Conservation (phyloP, 2,888 invertebrate species). For the Andricus quercusramuli region DNA sequence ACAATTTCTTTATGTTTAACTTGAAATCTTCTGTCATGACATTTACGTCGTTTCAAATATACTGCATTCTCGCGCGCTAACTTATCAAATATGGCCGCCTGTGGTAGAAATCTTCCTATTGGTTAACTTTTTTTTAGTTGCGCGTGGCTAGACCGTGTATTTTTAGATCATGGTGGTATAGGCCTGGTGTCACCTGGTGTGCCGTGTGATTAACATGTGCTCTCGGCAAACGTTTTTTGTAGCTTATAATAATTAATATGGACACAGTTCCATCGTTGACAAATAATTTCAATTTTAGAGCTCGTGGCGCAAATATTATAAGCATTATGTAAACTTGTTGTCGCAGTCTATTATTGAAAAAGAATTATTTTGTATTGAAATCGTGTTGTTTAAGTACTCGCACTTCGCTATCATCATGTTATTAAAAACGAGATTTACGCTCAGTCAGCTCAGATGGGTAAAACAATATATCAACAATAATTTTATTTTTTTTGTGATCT, state of each 20-base stretch:
- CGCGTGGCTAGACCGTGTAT: no score
- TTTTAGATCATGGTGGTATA: no score
- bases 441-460: conserved; percentile 50
- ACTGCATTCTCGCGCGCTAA: no score
- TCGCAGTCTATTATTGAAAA: not conserved
- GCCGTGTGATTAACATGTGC: no score
- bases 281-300: not conserved
- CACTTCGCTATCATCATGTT: conserved; percentile 8
- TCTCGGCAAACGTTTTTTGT: not conserved
- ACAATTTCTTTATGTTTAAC: no score
- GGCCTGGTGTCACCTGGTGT: no score
- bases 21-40: no score
- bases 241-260: not conserved
- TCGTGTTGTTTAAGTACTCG: not conserved
- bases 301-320: not conserved
- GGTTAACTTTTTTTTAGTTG: no score
- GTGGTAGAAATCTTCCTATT: no score
- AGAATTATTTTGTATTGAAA: not conserved
- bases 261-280: not conserved
- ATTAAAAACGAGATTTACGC: conserved; percentile 12
- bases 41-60: no score
- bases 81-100: no score
- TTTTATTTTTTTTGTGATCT: not conserved
- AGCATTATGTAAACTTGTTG: not conserved
- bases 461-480: conserved; percentile 3